phyloP scores from a whole-genome alignment of 2,797 vertebrate genomes.

The Balearica regulorum region DNA sequence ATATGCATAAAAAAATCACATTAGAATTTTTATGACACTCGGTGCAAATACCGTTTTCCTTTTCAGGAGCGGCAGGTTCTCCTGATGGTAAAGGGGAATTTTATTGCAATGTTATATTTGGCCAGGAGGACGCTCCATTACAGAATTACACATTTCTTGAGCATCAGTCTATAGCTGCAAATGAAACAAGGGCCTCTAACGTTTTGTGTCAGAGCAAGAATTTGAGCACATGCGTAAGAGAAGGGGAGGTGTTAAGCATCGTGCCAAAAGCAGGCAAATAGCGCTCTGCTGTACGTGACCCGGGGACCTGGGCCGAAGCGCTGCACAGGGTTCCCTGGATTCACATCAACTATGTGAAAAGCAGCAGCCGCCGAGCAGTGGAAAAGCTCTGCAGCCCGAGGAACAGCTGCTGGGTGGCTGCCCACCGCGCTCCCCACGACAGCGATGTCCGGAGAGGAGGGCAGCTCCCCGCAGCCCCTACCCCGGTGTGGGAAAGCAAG shows the following conservation, averaged over 20 bases:
- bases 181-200: background rate
- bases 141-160: background rate
- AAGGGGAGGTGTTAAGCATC: background rate
- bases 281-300: background rate
- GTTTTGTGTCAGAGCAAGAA: background rate
- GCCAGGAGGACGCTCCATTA: background rate
- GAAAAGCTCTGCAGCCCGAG: background rate
- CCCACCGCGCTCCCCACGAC: background rate
- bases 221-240: background rate
- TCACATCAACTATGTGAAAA: conserved; percentile 39
- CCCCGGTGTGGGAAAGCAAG: accelerated
- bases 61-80: background rate
- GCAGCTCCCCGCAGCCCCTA: background rate
- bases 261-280: background rate
- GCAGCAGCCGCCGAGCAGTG: background rate
- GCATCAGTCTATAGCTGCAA: background rate
- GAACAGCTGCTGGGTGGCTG: conserved; percentile 17
- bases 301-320: background rate
- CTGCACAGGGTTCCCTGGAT: conserved; percentile 38
- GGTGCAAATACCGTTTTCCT: background rate
- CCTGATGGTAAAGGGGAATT: background rate
- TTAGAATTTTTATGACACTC: background rate
- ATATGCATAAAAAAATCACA: background rate
- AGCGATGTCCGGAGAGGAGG: background rate
- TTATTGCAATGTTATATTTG: background rate